Conservation (phyloP, 1,140 invertebrate species). For the Octopus sinensis region DNA sequence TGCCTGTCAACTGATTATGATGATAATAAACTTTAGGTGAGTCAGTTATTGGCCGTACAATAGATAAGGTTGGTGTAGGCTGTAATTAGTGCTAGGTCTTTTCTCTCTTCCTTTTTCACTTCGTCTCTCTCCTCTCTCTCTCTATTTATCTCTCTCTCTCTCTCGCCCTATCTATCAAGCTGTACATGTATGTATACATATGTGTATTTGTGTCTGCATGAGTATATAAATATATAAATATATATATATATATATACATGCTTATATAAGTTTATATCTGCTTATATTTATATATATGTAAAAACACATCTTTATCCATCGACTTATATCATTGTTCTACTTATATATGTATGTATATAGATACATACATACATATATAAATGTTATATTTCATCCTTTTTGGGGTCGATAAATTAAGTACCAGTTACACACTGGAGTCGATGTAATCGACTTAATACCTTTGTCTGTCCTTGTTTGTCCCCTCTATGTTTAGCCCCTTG, state of each 20-base stretch:
- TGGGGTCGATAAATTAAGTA: too few relatives aligned
- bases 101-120: neutral
- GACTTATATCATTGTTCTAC: neutral
- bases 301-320: neutral
- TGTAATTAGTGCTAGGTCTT: neutral
- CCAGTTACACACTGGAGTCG: too few relatives aligned
- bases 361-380: neutral
- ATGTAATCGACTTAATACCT: too few relatives aligned
- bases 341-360: neutral
- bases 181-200: neutral
- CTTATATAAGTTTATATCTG: neutral
- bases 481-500: too few relatives aligned
- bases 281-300: neutral
- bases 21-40: too few relatives aligned
- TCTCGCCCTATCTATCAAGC: neutral
- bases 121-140: neutral
- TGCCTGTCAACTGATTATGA: too few relatives aligned
- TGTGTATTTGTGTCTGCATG: neutral
- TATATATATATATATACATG: neutral
- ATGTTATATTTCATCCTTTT: neutral
- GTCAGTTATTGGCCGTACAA: too few relatives aligned
- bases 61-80: neutral
- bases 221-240: neutral
- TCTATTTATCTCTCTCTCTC: neutral
- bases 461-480: too few relatives aligned